Evolutionary conservation across 2,888 invertebrate species (phyloP), one percentile per base, ranked within the genome.

Genomic region (Stenichneumon culpator): DNA sequence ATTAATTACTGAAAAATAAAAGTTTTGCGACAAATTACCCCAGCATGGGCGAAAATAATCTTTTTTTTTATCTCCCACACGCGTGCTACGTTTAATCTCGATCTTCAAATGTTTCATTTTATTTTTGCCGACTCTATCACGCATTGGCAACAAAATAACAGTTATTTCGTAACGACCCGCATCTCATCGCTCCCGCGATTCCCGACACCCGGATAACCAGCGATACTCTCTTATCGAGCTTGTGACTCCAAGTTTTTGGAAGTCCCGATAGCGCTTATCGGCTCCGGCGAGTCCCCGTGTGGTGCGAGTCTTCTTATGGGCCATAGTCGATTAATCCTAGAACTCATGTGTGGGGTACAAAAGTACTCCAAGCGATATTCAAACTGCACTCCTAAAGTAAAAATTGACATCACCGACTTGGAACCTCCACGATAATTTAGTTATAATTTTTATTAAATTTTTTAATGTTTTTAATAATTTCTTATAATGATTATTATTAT

Each of bases 61-160:
- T 25, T 19, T 9, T 39, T 9, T 73, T 60, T 73, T 57, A 9
- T 19, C 22, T 39, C 39, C 14, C 22, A n/a, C 47, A 3, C 52
- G 32, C 32, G 6, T 19, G 1, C n/a, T 22, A 36, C 7, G 11
- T 54, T 54, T 19, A 54, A 54, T 54, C 54, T 7, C 19, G 22
- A 19, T 54, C 19, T 50, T 16, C n/a, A 50, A 50, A n/a, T 50
- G 14, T n/a, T 50, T 50, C 1, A 52, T 77, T 77, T 77, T 32
- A 7, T 52, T 25, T 3, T 19, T 54, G 7, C 16, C 7, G 25
- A 16, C 16, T 54, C n/a, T 32, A 67, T 19, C 7, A 9, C 4
- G 39, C 19, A 22, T 54, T 52, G 52, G 67, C 36, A 77, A 67
- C 32, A 77, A 77, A 77, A 44, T 39, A 7, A 19, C 54, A 22